phyloP scores from a whole-genome alignment of 2,113 vertebrate genomes.

The Melospiza georgiana region DNA sequence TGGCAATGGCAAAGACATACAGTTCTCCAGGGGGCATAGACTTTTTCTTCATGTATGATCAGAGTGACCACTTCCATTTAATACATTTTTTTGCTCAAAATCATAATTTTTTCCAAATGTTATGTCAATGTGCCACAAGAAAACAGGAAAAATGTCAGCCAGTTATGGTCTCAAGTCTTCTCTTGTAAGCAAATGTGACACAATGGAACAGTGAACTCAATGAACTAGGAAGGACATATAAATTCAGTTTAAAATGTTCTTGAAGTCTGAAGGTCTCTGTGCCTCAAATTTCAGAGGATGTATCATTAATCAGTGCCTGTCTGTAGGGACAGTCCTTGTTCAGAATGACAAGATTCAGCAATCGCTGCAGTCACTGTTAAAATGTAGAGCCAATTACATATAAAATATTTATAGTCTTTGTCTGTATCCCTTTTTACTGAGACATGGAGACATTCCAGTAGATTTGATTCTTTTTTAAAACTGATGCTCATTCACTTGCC shows the following conservation, averaged over 20 bases:
- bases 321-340: not conserved
- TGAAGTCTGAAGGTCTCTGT: slow-evolving; percentile 18
- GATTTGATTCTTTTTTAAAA: not conserved
- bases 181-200: not conserved
- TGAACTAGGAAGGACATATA: not conserved
- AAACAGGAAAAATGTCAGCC: not conserved
- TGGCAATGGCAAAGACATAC: not conserved
- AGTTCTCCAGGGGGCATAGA: not conserved
- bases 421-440: not conserved
- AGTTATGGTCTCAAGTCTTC: not conserved
- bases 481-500: not conserved
- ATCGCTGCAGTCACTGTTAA: not conserved
- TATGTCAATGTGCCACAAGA: not conserved
- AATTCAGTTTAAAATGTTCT: slow-evolving; percentile 11
- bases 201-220: not conserved
- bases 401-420: slow-evolving; percentile 14
- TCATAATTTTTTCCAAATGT: not conserved
- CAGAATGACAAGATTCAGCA: not conserved
- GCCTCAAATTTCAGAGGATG: not conserved
- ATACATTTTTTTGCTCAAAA: not conserved
- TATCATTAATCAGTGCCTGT: not conserved
- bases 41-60: not conserved
- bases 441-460: not conserved
- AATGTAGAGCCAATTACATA: not conserved
- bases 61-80: not conserved